A percentile compares a stretch with the other conserved stretches of the same genome.
Evolutionary conservation across 30 jellyfish, hydroid and myxozoan genomes (phyloP).

Genomic region (Turritopsis rubra): DNA sequence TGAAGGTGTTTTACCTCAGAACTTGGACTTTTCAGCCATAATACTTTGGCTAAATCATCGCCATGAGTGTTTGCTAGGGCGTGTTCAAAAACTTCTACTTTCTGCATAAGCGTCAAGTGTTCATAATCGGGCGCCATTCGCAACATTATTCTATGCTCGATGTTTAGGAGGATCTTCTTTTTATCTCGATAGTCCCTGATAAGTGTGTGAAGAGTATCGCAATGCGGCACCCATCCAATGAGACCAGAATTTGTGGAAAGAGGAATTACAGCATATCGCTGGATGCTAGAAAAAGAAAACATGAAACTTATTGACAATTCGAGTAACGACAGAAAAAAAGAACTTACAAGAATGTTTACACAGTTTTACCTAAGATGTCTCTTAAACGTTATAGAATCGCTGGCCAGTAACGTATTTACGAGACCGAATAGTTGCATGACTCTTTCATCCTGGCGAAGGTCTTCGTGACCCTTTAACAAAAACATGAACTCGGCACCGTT

Average conservation of each 20-base stretch:
- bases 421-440: slow-evolving; percentile 99
- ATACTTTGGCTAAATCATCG: slow-evolving; percentile 89
- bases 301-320: background rate
- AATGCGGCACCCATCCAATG: slow-evolving; percentile 99
- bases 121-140: slow-evolving; percentile 97
- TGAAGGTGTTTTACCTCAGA: slow-evolving; percentile 95
- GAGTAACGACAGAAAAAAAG: no score
- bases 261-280: slow-evolving; percentile 94
- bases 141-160: slow-evolving; percentile 91
- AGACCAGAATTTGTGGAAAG: slow-evolving; percentile 95
- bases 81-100: slow-evolving; percentile 91
- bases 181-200: slow-evolving; percentile 94
- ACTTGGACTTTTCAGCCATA: slow-evolving; percentile 98
- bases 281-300: slow-evolving; percentile 38
- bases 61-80: slow-evolving; percentile 89
- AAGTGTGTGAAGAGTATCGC: slow-evolving; percentile 94
- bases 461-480: slow-evolving; percentile 96
- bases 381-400: slow-evolving; percentile 84
- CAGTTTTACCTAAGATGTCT: slow-evolving; percentile 77
- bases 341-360: background rate
- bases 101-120: slow-evolving; percentile 85
- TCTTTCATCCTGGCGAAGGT: slow-evolving; percentile 95
- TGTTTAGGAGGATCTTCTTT: slow-evolving; percentile 69
- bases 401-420: slow-evolving; percentile 80
- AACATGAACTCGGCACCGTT: slow-evolving; percentile 92